Conservation (phyloP, 2,888 invertebrate species). For the Anthrax anthrax region DNA sequence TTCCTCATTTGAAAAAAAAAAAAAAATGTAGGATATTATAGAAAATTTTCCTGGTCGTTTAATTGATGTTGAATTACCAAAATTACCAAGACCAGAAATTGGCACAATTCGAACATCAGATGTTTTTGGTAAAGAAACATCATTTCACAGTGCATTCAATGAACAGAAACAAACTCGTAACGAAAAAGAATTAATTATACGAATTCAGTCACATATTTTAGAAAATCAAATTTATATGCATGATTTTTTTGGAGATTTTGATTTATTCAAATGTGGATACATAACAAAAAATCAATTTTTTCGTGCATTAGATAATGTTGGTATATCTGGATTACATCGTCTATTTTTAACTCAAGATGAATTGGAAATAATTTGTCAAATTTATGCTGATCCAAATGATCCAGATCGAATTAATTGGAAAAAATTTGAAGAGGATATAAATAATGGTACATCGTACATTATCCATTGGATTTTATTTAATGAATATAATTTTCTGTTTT, state of each 20-base stretch:
- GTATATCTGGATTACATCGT: constrained; percentile 42
- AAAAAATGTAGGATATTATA: constrained; percentile 34
- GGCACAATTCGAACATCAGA: constrained; percentile 37
- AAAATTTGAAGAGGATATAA: constrained; percentile 63
- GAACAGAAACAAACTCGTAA: constrained; percentile 22
- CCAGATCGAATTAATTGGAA: constrained; percentile 54
- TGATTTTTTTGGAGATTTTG: constrained; percentile 59
- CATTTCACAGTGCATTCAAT: constrained; percentile 46
- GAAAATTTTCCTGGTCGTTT: constrained; percentile 47
- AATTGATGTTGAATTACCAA: constrained; percentile 53
- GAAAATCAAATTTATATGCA: constrained; percentile 48
- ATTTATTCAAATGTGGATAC: constrained; percentile 50
- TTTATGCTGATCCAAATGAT: constrained; percentile 61
- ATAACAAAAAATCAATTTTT: constrained; percentile 57
- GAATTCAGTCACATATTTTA: constrained; percentile 50
- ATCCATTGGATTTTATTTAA: neutral
- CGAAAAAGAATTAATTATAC: constrained; percentile 3
- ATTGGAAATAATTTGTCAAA: constrained; percentile 44
- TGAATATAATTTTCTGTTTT: no score
- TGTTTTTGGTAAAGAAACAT: constrained; percentile 38
- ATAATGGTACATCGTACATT: constrained; percentile 41
- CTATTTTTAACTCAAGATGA: constrained; percentile 47
- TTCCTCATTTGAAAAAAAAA: constrained; percentile 23
- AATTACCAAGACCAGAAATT: constrained; percentile 51
- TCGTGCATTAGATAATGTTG: constrained; percentile 51